Base-by-base conservation (phyloP, 2,888 invertebrate species). In the Eubasilissa splendida region DNA sequence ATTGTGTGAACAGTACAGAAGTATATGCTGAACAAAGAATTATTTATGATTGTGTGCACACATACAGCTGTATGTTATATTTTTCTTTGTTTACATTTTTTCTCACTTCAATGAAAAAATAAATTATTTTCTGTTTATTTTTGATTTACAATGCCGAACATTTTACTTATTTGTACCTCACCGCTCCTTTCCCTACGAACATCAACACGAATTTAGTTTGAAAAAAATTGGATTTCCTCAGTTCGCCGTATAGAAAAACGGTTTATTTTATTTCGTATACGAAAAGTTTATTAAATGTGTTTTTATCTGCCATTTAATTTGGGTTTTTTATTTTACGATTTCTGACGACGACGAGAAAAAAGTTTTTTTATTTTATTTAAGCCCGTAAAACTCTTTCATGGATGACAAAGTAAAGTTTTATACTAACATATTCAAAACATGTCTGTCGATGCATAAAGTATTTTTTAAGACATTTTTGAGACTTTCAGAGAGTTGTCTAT, bases 171-270 rank as follows among this genome's bases (percentile, higher is more conserved):
- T 42, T 7, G 42, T 42, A 42, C 4, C 7, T 63, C 5, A 31
- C 63, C 7, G 31, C 42, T 63, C 63, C 31, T 63, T 33, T 63
- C 11, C 31, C 63, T 63, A 63, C 12, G 42, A 63, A 63, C 63
- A 42, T 31, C 63, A 63, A 22, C 31, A 11, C 63, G 63, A 63
- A 33, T 31, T 63, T 63, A 5, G 42, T 63, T 31, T 31, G 33
- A 63, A 63, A 63, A 33, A 63, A 31, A 59, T 63, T n/a, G 63
- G 33, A 42, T 63, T 63, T 63, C 33, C 63, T 33, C 63, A 12
- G 63, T 63, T 63, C 63, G 12, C 12, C 11, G 63, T 63, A 63
- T 42, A 42, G 33, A 63, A 63, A 63, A 42, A 42, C 4, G 42
- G 7, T 42, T 42, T 42, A 42, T 42, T 42, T 42, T 42, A 42